Conservation (phyloP, 2,888 invertebrate species). For the Lysandra coridon region DNA sequence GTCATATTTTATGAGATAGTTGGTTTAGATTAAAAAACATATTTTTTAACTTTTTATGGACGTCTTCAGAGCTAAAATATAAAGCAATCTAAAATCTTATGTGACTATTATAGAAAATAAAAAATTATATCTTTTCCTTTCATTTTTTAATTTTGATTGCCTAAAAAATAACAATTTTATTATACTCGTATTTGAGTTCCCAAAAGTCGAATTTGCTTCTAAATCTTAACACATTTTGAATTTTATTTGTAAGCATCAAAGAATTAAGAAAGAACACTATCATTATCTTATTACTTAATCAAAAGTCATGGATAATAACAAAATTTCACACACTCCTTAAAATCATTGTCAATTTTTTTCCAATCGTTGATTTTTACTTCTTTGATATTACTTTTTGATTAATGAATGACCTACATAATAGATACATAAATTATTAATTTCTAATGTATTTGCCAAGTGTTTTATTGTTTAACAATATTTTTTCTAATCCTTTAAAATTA, state of each 20-base stretch:
- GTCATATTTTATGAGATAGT: not conserved
- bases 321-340: not conserved
- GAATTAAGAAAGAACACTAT: not conserved
- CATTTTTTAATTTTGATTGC: not conserved
- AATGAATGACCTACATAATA: not conserved
- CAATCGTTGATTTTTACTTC: not conserved
- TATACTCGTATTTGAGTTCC: no score
- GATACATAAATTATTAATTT: not conserved
- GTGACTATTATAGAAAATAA: no score
- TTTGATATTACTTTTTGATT: not conserved
- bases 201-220: no score
- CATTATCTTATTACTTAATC: not conserved
- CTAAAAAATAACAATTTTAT: no score
- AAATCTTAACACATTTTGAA: not conserved
- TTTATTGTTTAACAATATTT: not conserved
- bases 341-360: not conserved
- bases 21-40: not conserved
- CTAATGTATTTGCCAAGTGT: not conserved
- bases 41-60: not conserved
- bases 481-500: not conserved
- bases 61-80: not conserved
- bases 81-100: no score
- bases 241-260: not conserved
- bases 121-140: no score
- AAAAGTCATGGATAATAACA: not conserved